These are phyloP conservation scores for Corythornis cristatus DNA, from an alignment of 2,113 vertebrate species.

Conservation along the genomic window DNA sequence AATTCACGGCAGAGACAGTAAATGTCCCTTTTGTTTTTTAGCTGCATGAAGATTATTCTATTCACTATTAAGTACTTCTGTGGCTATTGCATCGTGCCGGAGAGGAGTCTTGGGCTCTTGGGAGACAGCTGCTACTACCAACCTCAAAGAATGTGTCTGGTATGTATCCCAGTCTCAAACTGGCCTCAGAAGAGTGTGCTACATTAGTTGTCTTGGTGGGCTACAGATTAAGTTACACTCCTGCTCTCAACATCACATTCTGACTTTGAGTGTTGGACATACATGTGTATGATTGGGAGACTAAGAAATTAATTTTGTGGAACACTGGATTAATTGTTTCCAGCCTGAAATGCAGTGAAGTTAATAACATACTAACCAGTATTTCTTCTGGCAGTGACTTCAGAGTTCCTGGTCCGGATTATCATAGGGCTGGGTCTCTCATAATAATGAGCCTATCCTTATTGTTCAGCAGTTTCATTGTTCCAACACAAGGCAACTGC, in stretches of 20 bases:
- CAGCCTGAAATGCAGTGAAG: not conserved
- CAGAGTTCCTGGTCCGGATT: not conserved
- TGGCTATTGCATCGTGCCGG: not conserved
- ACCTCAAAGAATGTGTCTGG: not conserved
- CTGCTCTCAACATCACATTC: not conserved
- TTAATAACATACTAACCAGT: not conserved
- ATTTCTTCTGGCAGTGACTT: not conserved
- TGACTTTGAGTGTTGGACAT: not conserved
- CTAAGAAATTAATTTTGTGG: not conserved
- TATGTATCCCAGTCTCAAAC: not conserved
- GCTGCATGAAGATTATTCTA: not conserved
- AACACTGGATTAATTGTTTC: not conserved
- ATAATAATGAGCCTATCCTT: not conserved
- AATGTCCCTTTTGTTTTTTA: not conserved
- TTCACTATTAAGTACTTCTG: not conserved
- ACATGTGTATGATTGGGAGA: not conserved
- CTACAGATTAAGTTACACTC: not conserved
- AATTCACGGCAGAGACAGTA: not conserved
- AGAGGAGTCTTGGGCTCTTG: not conserved
- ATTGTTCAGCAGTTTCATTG: conserved; percentile 31
- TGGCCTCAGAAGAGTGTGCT: not conserved
- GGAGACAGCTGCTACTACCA: not conserved
- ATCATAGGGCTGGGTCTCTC: not conserved
- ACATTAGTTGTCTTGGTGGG: not conserved
- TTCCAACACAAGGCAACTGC: not conserved